phyloP scores from a whole-genome alignment of 2,797 vertebrate species.

The Pristis pectinata region DNA sequence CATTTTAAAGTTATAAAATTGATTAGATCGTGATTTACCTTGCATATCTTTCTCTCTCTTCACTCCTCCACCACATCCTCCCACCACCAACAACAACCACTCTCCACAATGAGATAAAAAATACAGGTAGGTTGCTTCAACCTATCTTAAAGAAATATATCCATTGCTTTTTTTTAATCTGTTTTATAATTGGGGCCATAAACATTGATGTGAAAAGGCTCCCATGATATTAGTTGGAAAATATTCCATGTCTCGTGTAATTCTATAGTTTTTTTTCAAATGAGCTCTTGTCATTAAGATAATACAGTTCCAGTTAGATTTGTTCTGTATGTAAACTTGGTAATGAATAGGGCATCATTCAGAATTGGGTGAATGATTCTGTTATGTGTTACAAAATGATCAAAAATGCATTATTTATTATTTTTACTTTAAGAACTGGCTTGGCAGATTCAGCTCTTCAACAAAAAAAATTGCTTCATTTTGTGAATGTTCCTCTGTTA shows the following conservation, averaged over 20 bases:
- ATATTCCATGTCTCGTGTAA: background rate
- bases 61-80: no score
- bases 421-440: no score
- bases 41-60: background rate
- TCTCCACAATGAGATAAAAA: background rate
- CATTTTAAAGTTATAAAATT: background rate
- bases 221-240: background rate
- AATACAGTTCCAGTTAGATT: background rate
- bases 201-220: background rate
- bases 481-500: background rate
- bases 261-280: background rate
- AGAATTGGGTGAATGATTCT: no score
- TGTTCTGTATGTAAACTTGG: background rate
- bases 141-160: no score
- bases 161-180: background rate
- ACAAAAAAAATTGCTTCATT: no score
- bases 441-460: no score
- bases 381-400: background rate
- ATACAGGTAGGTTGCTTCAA: background rate
- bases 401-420: no score
- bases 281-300: background rate
- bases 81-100: no score
- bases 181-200: no score
- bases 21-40: background rate
- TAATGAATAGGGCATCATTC: background rate